These are phyloP conservation scores for Willowsia nigromaculata DNA, from an alignment of 2,888 invertebrate genomes.

Conservation along the genomic window DNA sequence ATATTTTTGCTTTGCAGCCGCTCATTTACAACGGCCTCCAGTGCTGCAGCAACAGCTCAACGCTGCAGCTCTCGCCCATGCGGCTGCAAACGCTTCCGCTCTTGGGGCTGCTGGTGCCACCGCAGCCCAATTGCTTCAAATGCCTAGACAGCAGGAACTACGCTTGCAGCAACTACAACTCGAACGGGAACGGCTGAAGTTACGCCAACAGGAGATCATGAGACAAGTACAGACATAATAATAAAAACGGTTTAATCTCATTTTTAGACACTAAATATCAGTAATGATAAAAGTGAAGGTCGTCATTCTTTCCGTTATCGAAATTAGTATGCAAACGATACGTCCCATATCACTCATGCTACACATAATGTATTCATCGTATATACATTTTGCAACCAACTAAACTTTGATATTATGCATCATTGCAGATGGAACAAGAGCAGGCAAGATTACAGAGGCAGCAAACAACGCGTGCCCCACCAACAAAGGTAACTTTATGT, in stretches of 20 bases:
- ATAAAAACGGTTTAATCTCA: constrained; percentile 21
- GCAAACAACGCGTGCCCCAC: constrained; percentile 59
- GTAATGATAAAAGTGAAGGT: constrained; percentile 49
- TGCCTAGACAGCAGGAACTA: constrained; percentile 86
- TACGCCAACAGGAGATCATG: constrained; percentile 93
- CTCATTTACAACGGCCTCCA: constrained; percentile 83
- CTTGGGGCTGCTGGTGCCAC: constrained; percentile 79
- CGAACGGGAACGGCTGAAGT: constrained; percentile 93
- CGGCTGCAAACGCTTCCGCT: constrained; percentile 65
- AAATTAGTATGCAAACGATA: background rate
- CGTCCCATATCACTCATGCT: background rate
- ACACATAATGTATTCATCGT: background rate
- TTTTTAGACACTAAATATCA: constrained; percentile 10
- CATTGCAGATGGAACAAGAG: constrained; percentile 79
- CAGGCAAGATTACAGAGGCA: constrained; percentile 75
- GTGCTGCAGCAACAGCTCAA: constrained; percentile 82
- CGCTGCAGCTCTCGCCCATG: constrained; percentile 78
- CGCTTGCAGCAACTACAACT: constrained; percentile 91
- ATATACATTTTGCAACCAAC: background rate
- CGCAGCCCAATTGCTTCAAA: constrained; percentile 83
- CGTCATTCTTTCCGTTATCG: constrained; percentile 19
- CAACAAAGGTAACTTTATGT: constrained; percentile 60
- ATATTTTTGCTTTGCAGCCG: constrained; percentile 80
- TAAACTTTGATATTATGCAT: constrained; percentile 28
- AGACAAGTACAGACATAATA: constrained; percentile 85